Base-by-base conservation (phyloP, 1,140 invertebrate genomes). In the Leptinotarsa lineolata region DNA sequence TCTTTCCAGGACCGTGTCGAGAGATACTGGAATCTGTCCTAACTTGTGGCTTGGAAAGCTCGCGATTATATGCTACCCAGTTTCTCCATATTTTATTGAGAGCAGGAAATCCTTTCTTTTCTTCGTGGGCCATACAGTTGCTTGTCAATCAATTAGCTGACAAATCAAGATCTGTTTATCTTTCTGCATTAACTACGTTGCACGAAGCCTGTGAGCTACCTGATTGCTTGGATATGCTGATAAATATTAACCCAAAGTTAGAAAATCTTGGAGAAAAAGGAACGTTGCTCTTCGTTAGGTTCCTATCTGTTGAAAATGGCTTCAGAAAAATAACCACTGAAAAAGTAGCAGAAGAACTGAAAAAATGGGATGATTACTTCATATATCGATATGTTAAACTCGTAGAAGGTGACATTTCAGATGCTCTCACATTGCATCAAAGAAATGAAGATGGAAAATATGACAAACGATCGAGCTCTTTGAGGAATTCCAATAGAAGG, bases 191-290 rank as follows among this genome's bases (percentile, higher is more conserved):
- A 16, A 89, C 91, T 72, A 92, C 93, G 63, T 86, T 98, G n/a
- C 93, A 97, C 80, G 97, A 98, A 88, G 94, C 95, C 21, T 96
- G 94, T 82, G 93, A 96, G 85, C 90, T 96, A 72, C 89, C 91
- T 70, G 92, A 94, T 80, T 95, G 93, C 84, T 84, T 97, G 44
- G 92, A 95, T 78, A 90, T 91, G 71, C 84, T 98, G 45, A 90
- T 95, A 72, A 88, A 88, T 63, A 83, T 93, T 66, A 89, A 91
- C 75, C 93, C 93, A 0, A 87, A 90, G n/a, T 83, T 96, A 0
- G 85, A 92, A 16, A 91, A 93, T 73, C 85, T 95, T 0, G 95
- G 95, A 0, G 95, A 97, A 82, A 89, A 91, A 64, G 95, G 95
- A 0, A 90, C 94, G 39, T 82, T 97, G 18, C 83, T 98, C 13